phyloP scores from a whole-genome alignment of 2,113 vertebrate species.

The Trinectes maculatus region DNA sequence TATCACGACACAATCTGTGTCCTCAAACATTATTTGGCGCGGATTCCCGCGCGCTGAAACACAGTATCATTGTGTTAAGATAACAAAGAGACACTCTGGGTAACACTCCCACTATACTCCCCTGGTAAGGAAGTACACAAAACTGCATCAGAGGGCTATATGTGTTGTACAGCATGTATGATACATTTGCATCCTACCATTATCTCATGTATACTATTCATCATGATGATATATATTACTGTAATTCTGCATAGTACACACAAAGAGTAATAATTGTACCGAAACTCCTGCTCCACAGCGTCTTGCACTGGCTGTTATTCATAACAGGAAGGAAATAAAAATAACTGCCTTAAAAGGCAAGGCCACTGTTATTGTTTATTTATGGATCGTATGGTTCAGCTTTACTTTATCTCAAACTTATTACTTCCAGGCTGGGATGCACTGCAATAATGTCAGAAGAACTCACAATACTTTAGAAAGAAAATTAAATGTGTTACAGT shows the following conservation, averaged over 20 bases:
- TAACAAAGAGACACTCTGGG: constrained; percentile 61
- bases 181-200: constrained; percentile 16
- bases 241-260: not conserved
- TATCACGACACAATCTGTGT: constrained; percentile 64
- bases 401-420: constrained; percentile 57
- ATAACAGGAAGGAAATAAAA: constrained; percentile 5
- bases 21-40: constrained; percentile 60
- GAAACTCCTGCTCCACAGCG: constrained; percentile 18
- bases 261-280: constrained; percentile 36
- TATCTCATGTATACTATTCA: constrained; percentile 8
- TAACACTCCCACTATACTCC: constrained; percentile 48
- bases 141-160: not conserved
- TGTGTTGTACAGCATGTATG: constrained; percentile 3
- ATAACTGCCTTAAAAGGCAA: constrained; percentile 21
- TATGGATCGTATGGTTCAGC: constrained; percentile 48
- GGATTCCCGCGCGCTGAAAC: constrained; percentile 40
- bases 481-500: constrained; percentile 46
- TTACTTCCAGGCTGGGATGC: constrained; percentile 52
- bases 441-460: constrained; percentile 52
- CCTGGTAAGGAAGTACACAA: constrained; percentile 37
- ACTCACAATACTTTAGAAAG: constrained; percentile 49
- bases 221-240: constrained; percentile 17
- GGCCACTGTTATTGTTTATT: constrained; percentile 62
- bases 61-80: constrained; percentile 58
- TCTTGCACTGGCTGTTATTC: constrained; percentile 47